phyloP scores from a whole-genome alignment of 2,888 invertebrate species.

The Gari tellinella region DNA sequence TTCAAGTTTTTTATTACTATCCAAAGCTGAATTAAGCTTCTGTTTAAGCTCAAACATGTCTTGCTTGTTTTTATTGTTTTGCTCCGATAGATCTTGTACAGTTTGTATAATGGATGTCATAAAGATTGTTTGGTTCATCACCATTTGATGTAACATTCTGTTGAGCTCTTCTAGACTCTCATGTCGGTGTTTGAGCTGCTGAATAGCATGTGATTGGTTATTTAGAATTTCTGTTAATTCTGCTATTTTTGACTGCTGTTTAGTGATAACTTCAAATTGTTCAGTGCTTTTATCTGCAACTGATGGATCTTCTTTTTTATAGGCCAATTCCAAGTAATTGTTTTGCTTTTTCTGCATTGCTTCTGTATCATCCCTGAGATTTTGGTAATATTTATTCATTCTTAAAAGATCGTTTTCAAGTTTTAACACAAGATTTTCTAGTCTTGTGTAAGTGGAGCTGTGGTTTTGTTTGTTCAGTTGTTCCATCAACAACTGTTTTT shows the following conservation, averaged over 20 bases:
- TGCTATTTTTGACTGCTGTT: conserved; percentile 70
- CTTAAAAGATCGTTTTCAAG: conserved; percentile 78
- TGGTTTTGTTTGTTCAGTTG: conserved; percentile 73
- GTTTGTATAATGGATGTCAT: conserved; percentile 73
- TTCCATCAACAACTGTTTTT: conserved; percentile 76
- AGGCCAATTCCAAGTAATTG: conserved; percentile 67
- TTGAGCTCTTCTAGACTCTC: conserved; percentile 74
- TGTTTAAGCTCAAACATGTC: conserved; percentile 52
- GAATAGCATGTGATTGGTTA: conserved; percentile 68
- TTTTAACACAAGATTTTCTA: conserved; percentile 78
- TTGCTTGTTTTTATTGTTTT: conserved; percentile 63
- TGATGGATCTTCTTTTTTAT: conserved; percentile 42
- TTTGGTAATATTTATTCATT: conserved; percentile 72
- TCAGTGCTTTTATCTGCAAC: conserved; percentile 54
- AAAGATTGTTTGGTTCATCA: conserved; percentile 74
- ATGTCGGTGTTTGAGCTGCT: conserved; percentile 60
- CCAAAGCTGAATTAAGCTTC: conserved; percentile 7
- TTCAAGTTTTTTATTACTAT: background rate
- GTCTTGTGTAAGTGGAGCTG: conserved; percentile 63
- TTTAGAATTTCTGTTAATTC: conserved; percentile 66
- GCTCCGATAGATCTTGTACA: conserved; percentile 67
- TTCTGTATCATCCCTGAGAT: conserved; percentile 70
- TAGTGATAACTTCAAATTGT: conserved; percentile 63
- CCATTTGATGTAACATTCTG: conserved; percentile 69
- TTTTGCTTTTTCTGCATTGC: conserved; percentile 63